These are phyloP conservation scores for Pristionchus arcanus DNA, from an alignment of 2,888 invertebrate species.

Conservation along the genomic window DNA sequence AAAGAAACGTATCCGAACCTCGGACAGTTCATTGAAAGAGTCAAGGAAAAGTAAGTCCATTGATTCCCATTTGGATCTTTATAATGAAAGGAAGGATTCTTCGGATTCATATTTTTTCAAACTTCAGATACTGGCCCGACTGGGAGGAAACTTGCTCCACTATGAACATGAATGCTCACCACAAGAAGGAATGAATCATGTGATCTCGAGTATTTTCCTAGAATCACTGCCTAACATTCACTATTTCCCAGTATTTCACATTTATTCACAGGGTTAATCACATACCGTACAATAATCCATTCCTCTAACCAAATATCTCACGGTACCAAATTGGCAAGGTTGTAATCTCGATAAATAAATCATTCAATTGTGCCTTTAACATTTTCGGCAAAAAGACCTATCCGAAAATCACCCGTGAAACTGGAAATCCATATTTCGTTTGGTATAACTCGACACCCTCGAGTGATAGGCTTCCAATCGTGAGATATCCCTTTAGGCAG, in stretches of 20 bases:
- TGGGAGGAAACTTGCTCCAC: conserved; percentile 50
- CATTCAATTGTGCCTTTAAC: background rate
- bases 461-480: background rate
- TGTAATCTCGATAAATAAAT: background rate
- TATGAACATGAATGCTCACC: conserved; percentile 51
- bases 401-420: too few relatives aligned
- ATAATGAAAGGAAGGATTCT: too few relatives aligned
- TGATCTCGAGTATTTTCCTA: background rate
- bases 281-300: background rate
- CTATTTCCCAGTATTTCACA: background rate
- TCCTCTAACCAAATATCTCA: background rate
- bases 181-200: conserved; percentile 41
- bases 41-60: conserved; percentile 32
- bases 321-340: conserved; percentile 29
- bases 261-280: conserved; percentile 32
- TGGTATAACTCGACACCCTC: background rate
- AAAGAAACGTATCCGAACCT: conserved; percentile 43
- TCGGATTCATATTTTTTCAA: too few relatives aligned
- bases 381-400: too few relatives aligned
- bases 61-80: too few relatives aligned
- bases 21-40: conserved; percentile 37
- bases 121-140: conserved; percentile 53
- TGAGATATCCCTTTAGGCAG: too few relatives aligned
- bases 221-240: background rate
- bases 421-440: background rate